phyloP scores from a whole-genome alignment of 2,888 invertebrate genomes.

The Thera britannica region DNA sequence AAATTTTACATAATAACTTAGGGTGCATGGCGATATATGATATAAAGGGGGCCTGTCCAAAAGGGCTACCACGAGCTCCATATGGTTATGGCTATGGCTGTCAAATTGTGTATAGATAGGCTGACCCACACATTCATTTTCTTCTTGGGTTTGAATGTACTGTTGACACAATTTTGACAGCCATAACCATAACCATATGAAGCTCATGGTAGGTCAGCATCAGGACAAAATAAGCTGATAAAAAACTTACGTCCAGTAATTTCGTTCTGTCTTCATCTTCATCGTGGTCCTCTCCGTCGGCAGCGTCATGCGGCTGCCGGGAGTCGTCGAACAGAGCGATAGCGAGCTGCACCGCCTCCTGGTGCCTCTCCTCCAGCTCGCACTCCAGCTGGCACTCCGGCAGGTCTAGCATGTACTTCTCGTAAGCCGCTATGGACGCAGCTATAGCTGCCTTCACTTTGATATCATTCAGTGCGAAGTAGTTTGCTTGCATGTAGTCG shows the following conservation, averaged over 20 bases:
- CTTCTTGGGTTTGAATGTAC: no score
- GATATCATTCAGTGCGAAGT: slow-evolving; percentile 45
- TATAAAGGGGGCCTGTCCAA: no score
- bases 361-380: slow-evolving; percentile 19
- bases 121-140: no score
- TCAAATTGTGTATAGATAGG: no score
- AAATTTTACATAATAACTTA: not conserved
- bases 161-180: no score
- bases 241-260: slow-evolving; percentile 12
- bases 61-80: no score
- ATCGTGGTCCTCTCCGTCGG: not conserved
- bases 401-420: slow-evolving; percentile 18
- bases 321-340: slow-evolving; percentile 13
- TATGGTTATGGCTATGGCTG: no score
- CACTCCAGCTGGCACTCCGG: slow-evolving; percentile 11
- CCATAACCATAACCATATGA: no score
- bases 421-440: slow-evolving; percentile 20
- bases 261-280: slow-evolving; percentile 15
- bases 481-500: slow-evolving; percentile 38
- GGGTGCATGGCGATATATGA: not conserved
- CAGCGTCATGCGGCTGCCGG: not conserved
- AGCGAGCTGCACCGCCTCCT: slow-evolving; percentile 19
- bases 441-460: slow-evolving; percentile 39
- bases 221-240: no score
- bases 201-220: no score